Conservation (phyloP, 53 echinoderm and acorn worm species). For the Echinarachnius parma region DNA sequence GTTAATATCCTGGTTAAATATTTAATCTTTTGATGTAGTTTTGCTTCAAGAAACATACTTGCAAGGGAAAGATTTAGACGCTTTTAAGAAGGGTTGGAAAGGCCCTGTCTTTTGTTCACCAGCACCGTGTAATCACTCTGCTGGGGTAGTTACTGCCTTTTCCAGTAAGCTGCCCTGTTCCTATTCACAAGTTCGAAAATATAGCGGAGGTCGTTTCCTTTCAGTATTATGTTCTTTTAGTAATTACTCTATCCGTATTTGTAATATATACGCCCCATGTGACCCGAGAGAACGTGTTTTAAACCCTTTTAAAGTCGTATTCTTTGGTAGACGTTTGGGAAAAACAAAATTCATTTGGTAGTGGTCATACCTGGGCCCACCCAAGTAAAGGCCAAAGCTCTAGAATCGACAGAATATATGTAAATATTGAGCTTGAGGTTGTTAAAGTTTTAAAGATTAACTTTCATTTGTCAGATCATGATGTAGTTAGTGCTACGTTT, state of each 20-base stretch:
- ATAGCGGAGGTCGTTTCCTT: slow-evolving; percentile 13
- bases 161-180: not conserved
- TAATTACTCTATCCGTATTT: slow-evolving; percentile 8
- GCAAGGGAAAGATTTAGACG: not conserved
- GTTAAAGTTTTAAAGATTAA: not conserved
- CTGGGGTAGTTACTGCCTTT: slow-evolving; percentile 1
- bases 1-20: not conserved
- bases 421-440: not conserved
- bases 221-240: slow-evolving; percentile 17
- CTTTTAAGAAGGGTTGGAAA: slow-evolving; percentile 19
- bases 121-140: slow-evolving; percentile 1
- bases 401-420: slow-evolving; percentile 54
- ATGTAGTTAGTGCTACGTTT: not conserved
- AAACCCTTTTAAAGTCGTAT: not conserved
- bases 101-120: slow-evolving; percentile 21
- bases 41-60: slow-evolving; percentile 23
- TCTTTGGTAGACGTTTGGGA: slow-evolving; percentile 11
- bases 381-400: slow-evolving; percentile 26
- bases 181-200: slow-evolving; percentile 5
- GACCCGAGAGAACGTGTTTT: not conserved
- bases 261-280: slow-evolving; percentile 22
- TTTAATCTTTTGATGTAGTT: slow-evolving; percentile 22
- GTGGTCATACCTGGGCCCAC: slow-evolving; percentile 41
- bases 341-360: not conserved
- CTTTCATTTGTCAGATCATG: slow-evolving; percentile 55